phyloP scores from a whole-genome alignment of 2,888 invertebrate species.

The Philhelius pedissequus region DNA sequence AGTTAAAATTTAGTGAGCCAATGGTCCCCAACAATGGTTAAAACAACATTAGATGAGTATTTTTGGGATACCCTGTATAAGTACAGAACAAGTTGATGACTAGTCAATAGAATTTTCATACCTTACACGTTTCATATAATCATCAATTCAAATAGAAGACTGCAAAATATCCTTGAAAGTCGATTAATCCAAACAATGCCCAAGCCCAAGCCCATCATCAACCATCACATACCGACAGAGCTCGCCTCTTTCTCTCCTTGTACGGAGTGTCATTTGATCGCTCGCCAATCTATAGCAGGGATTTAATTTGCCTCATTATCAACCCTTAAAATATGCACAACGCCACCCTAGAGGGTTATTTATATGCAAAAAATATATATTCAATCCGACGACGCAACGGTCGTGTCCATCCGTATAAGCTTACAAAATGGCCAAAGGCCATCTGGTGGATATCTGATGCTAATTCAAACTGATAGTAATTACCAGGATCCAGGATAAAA shows the following conservation, averaged over 20 bases:
- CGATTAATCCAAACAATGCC: too few species aligned
- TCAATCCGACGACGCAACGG: neutral
- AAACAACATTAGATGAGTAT: too few species aligned
- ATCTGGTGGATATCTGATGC: conserved; percentile 28
- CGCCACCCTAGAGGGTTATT: conserved; percentile 29
- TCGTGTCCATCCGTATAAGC: neutral
- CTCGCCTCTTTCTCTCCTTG: neutral
- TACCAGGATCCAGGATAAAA: conserved; percentile 45
- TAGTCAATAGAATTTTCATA: too few species aligned
- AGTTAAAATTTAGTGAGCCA: too few species aligned
- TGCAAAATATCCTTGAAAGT: too few species aligned
- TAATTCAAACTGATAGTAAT: conserved; percentile 52
- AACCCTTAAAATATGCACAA: conserved; percentile 38
- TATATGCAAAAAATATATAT: conserved; percentile 44
- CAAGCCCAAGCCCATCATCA: neutral
- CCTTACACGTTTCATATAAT: too few species aligned
- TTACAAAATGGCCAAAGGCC: conserved; percentile 35
- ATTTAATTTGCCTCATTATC: conserved; percentile 61
- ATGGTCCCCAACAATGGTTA: too few species aligned
- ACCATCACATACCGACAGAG: neutral
- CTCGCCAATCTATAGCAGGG: conserved; percentile 30
- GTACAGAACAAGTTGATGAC: too few species aligned
- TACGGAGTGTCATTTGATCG: conserved; percentile 51
- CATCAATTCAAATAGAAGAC: too few species aligned
- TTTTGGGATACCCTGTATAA: too few species aligned